Conservation (phyloP, 2,888 invertebrate genomes). For the Andricus quercusramuli region DNA sequence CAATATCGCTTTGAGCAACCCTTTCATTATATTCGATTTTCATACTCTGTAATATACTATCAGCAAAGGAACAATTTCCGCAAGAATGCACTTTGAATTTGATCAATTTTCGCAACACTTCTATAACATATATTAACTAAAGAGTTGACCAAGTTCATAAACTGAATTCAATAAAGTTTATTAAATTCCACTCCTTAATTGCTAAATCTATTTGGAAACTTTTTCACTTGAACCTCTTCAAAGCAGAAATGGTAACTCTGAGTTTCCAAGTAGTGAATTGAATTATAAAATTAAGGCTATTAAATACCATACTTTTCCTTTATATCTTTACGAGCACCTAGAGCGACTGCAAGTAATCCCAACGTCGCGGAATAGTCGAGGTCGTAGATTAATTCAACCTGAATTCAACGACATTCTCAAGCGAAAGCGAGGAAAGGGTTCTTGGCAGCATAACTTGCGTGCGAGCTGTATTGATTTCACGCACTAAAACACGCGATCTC, state of each 20-base stretch:
- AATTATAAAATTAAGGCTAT: conserved; percentile 20
- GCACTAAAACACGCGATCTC: conserved; percentile 60
- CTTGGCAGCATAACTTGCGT: conserved; percentile 59
- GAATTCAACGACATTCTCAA: conserved; percentile 30
- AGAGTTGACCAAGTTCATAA: background rate
- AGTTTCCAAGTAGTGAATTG: conserved; percentile 11
- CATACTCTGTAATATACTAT: background rate
- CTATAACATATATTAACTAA: background rate
- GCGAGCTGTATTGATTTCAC: conserved; percentile 63
- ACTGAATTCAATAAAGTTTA: background rate
- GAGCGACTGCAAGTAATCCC: background rate
- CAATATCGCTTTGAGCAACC: too few relatives aligned
- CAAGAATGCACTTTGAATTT: background rate
- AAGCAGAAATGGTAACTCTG: background rate
- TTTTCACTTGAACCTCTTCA: background rate
- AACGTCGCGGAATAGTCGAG: conserved; percentile 4
- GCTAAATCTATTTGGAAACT: background rate
- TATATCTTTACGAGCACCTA: conserved; percentile 9
- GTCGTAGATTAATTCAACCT: conserved; percentile 34
- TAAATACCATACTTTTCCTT: conserved; percentile 8
- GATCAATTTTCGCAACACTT: background rate
- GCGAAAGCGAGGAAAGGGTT: conserved; percentile 32
- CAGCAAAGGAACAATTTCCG: background rate
- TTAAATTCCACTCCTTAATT: background rate
- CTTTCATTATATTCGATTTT: too few relatives aligned